These are phyloP conservation scores for Anguilla obscura DNA, from an alignment of 2,797 vertebrate species.

Conservation along the genomic window DNA sequence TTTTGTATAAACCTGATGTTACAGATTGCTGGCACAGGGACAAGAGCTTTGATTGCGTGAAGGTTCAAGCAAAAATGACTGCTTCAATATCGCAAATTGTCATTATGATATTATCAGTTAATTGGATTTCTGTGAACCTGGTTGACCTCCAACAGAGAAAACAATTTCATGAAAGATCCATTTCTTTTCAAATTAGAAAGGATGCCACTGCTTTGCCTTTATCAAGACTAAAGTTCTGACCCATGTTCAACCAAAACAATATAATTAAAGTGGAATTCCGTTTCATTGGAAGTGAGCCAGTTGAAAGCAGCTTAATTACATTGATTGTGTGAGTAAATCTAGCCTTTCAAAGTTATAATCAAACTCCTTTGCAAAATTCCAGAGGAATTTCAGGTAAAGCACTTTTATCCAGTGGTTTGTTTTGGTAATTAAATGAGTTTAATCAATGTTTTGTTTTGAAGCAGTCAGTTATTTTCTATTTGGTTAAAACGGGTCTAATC, in stretches of 20 bases:
- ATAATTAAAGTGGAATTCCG: neutral
- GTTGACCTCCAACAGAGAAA: slow-evolving; percentile 22
- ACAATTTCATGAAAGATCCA: neutral
- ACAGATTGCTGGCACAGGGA: neutral
- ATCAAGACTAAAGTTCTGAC: neutral
- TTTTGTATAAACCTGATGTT: neutral
- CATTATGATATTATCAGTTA: slow-evolving; percentile 25
- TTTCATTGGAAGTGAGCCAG: neutral
- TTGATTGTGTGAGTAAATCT: slow-evolving; percentile 19
- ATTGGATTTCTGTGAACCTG: slow-evolving; percentile 20
- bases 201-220: neutral
- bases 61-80: neutral
- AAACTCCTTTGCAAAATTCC: slow-evolving; percentile 6
- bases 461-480: neutral
- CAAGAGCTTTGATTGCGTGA: neutral
- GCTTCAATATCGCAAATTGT: neutral
- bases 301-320: slow-evolving; percentile 2
- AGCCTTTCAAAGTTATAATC: slow-evolving; percentile 9
- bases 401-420: slow-evolving; percentile 10
- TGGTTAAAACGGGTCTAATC: neutral
- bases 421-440: slow-evolving; percentile 11
- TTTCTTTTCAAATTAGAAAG: slow-evolving; percentile 1
- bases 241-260: neutral
- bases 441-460: slow-evolving; percentile 7
- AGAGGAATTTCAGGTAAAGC: slow-evolving; percentile 2